phyloP scores from a whole-genome alignment of 2,888 invertebrate genomes.

The Sinodicranocentrus sp. region DNA sequence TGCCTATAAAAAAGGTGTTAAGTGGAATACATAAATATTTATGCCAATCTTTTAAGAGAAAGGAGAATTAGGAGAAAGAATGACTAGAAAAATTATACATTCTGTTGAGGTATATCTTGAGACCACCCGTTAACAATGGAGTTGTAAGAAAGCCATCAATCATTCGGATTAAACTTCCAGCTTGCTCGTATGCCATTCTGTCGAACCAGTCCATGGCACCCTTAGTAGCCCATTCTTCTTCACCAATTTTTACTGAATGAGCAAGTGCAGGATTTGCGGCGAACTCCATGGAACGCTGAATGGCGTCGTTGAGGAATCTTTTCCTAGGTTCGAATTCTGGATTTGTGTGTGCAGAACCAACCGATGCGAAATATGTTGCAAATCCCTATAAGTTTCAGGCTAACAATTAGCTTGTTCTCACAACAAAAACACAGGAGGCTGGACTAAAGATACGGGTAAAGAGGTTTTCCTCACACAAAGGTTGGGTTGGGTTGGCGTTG shows the following conservation, averaged over 20 bases:
- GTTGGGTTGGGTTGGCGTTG: no score
- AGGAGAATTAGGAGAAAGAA: no score
- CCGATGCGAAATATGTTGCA: slow-evolving; percentile 67
- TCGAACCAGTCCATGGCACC: slow-evolving; percentile 69
- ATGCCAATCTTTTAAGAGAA: no score
- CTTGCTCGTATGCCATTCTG: slow-evolving; percentile 72
- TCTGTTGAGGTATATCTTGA: slow-evolving; percentile 55
- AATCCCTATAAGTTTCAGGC: no score
- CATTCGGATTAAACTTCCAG: slow-evolving; percentile 72
- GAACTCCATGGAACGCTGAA: slow-evolving; percentile 69
- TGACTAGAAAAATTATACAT: slow-evolving; percentile 27
- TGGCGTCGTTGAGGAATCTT: slow-evolving; percentile 67
- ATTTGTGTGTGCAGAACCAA: slow-evolving; percentile 56
- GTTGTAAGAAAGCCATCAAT: slow-evolving; percentile 69
- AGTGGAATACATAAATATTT: no score
- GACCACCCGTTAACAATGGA: slow-evolving; percentile 40
- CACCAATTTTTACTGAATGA: slow-evolving; percentile 71
- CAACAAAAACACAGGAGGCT: no score
- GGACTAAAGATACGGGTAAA: no score
- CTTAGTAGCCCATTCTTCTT: slow-evolving; percentile 56
- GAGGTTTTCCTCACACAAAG: no score
- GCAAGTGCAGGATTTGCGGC: slow-evolving; percentile 67
- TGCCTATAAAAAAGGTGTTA: slow-evolving; percentile 48
- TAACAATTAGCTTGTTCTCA: no score
- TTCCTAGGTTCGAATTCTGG: slow-evolving; percentile 70